These are phyloP conservation scores for Notospermus geniculatus DNA, from an alignment of 1,140 invertebrate genomes.

Conservation along the genomic window DNA sequence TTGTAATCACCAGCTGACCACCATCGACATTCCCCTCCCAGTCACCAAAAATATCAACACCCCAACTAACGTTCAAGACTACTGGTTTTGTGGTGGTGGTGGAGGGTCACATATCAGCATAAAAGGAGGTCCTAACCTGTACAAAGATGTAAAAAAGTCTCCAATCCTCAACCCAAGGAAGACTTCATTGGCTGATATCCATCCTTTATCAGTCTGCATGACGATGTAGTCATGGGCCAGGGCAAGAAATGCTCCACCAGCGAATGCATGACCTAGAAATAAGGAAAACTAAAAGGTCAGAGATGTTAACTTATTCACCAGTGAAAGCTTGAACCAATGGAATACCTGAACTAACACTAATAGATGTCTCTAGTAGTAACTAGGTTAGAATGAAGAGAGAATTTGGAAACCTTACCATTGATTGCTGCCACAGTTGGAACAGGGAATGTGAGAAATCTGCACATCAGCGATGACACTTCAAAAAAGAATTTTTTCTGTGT, in stretches of 20 bases:
- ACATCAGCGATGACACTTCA: slow-evolving; percentile 1
- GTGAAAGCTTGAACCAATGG: too few relatives aligned
- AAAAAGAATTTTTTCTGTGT: neutral
- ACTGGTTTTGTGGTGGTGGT: too few relatives aligned
- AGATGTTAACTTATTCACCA: too few relatives aligned
- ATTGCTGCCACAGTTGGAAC: slow-evolving; percentile 33
- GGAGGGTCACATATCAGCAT: too few relatives aligned
- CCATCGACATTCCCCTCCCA: too few relatives aligned
- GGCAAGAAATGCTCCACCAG: slow-evolving; percentile 29
- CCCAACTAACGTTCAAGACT: too few relatives aligned
- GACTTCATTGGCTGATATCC: slow-evolving; percentile 33
- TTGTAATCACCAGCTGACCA: too few relatives aligned
- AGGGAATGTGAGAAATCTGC: slow-evolving; percentile 27
- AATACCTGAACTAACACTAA: too few relatives aligned
- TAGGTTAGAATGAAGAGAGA: too few relatives aligned
- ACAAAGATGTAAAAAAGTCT: slow-evolving; percentile 16
- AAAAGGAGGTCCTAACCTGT: slow-evolving; percentile 23
- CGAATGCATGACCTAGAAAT: slow-evolving; percentile 32
- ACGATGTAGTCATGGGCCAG: slow-evolving; percentile 32
- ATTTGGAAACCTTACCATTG: slow-evolving; percentile 31
- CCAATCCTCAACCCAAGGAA: slow-evolving; percentile 23
- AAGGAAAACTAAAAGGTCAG: too few relatives aligned
- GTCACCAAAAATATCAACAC: too few relatives aligned
- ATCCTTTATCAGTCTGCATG: slow-evolving; percentile 30
- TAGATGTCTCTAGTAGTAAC: too few relatives aligned